A percentile compares a stretch with the other conserved stretches of the same genome.
These are phyloP conservation scores for Drosophila kambysellisi DNA, from an alignment of 2,888 invertebrate species.

Conservation along the genomic window DNA sequence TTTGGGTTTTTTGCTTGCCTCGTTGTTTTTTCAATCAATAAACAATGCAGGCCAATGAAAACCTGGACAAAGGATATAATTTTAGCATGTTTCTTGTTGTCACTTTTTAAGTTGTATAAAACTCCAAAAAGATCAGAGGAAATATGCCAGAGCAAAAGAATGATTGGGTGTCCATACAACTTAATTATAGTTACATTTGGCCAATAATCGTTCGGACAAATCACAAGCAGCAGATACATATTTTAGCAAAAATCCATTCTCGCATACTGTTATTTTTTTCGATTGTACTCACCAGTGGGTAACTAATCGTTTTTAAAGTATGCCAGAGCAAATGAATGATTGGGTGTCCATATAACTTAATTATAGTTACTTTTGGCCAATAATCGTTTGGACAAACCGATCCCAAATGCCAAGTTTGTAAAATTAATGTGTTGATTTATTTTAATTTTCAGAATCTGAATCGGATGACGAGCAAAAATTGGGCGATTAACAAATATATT, in stretches of 20 bases:
- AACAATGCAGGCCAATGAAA: constrained; percentile 82
- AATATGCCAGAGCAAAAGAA: constrained; percentile 71
- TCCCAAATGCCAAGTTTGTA: not conserved
- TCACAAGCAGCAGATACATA: not conserved
- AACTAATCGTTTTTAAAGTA: constrained; percentile 7
- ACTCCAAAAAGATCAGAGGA: constrained; percentile 32
- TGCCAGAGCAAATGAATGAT: constrained; percentile 71
- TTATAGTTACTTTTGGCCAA: constrained; percentile 77
- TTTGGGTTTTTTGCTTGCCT: constrained; percentile 83
- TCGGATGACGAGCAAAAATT: constrained; percentile 76
- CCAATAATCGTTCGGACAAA: constrained; percentile 76
- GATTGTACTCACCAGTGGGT: constrained; percentile 19
- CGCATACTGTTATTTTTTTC: not conserved
- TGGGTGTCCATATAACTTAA: constrained; percentile 79
- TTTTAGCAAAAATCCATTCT: not conserved
- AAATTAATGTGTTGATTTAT: not conserved
- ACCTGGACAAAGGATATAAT: constrained; percentile 61
- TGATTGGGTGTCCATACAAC: constrained; percentile 81
- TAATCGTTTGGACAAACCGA: constrained; percentile 66
- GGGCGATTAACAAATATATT: constrained; percentile 73
- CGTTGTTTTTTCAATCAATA: constrained; percentile 59
- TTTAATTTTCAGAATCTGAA: constrained; percentile 84
- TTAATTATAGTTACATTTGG: constrained; percentile 69
- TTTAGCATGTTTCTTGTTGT: constrained; percentile 37
- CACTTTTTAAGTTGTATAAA: constrained; percentile 31